Percentiles rank a stretch among this genome's conserved stretches.
phyloP scores from a whole-genome alignment of 2,113 vertebrate genomes.

The Monopterus albus region DNA sequence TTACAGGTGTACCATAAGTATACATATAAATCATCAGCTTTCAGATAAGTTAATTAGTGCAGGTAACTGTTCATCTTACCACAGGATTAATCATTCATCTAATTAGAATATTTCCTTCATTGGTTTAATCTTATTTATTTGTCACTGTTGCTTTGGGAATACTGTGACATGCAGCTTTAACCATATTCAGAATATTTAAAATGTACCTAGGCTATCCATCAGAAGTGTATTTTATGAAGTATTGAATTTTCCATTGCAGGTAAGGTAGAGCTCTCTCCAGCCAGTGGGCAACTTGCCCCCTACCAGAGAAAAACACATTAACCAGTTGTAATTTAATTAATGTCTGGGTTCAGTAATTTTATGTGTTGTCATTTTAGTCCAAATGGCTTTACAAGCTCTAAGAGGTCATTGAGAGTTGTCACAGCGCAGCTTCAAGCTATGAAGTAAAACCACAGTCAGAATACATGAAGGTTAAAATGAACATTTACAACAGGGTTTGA shows the following conservation, averaged over 20 bases:
- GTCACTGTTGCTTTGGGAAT: background rate
- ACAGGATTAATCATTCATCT: conserved; percentile 13
- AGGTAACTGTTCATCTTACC: conserved; percentile 5
- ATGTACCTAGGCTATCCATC: background rate
- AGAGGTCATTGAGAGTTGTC: conserved; percentile 14
- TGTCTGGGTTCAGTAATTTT: conserved; percentile 39
- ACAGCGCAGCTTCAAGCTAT: background rate
- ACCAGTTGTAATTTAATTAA: conserved; percentile 46
- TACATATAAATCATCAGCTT: conserved; percentile 12
- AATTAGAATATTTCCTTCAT: conserved; percentile 2
- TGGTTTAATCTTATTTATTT: background rate
- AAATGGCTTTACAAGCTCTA: conserved; percentile 37
- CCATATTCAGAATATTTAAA: background rate
- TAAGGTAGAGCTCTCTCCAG: conserved; percentile 4
- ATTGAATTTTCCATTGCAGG: background rate
- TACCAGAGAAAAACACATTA: conserved; percentile 25
- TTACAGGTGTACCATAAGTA: conserved; percentile 10
- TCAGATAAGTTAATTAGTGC: background rate
- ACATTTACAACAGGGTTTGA: conserved; percentile 22
- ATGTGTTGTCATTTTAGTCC: conserved; percentile 34
- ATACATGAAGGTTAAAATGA: conserved; percentile 20
- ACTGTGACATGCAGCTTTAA: background rate
- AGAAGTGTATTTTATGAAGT: background rate
- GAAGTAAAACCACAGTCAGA: conserved; percentile 16
- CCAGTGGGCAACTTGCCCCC: conserved; percentile 14